Conservation (phyloP, 1,140 invertebrate species). For the Heliconius himera region DNA sequence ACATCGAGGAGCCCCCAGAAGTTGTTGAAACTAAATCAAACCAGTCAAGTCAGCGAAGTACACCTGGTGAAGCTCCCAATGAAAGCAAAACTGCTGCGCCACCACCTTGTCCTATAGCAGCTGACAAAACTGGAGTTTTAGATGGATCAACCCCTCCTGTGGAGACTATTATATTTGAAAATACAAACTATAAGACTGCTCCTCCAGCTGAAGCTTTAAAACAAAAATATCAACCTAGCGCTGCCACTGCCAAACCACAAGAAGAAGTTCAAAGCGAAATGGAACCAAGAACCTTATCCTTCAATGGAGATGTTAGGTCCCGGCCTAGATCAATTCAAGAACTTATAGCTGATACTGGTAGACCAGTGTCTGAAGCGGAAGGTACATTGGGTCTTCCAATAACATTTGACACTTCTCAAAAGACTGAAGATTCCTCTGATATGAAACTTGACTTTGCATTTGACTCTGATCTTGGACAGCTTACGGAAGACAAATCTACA, state of each 20-base stretch:
- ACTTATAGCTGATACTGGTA: conserved; percentile 68
- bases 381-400: conserved; percentile 68
- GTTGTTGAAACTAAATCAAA: conserved; percentile 74
- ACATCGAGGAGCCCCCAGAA: conserved; percentile 74
- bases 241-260: conserved; percentile 64
- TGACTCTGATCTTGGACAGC: conserved; percentile 89
- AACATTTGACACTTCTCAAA: conserved; percentile 78
- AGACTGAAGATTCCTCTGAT: conserved; percentile 90
- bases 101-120: conserved; percentile 52
- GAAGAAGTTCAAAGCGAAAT: conserved; percentile 70
- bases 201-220: conserved; percentile 82
- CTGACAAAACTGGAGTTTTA: conserved; percentile 81
- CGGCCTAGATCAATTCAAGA: conserved; percentile 74
- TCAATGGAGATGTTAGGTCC: conserved; percentile 71
- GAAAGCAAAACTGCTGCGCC: conserved; percentile 71
- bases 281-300: conserved; percentile 66
- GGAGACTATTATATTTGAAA: conserved; percentile 95
- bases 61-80: conserved; percentile 82
- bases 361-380: conserved; percentile 63
- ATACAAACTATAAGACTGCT: conserved; percentile 92
- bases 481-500: conserved; percentile 88
- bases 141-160: conserved; percentile 90
- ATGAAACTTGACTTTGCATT: conserved; percentile 96
- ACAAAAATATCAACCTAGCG: conserved; percentile 83
- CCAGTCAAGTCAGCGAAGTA: conserved; percentile 82